Evolutionary conservation across 2,113 vertebrate species (phyloP), one percentile per base, ranked within the genome.

Genomic region (Mastomys coucha): DNA sequence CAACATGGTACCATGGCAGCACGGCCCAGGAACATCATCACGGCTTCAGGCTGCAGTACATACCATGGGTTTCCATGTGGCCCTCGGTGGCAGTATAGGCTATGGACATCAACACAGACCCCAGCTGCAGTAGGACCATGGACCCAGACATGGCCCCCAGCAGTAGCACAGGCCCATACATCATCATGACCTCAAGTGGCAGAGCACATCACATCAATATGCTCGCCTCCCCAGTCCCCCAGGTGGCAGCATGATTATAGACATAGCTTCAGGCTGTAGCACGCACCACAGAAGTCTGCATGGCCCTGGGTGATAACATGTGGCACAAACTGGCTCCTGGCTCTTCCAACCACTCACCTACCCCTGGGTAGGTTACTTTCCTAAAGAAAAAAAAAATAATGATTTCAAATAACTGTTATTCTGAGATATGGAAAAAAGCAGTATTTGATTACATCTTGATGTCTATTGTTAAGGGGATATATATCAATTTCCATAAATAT

Each of bases 381-480:
- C 78, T 87, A 86, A 89, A 75, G 87, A 96, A 95, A 81, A 5
- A 56, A 56, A 56, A 72, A 93, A 77, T 12, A 93, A 92, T 88
- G 31, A 91, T 85, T 94, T 88, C 28, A 84, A 91, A 88, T 88
- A 89, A 92, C 33, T 89, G 9, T 94, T 91, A 60, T 11, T 87
- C 24, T 92, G 39, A 2, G n/a, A 82, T 45, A 82, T 4, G 39
- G 56, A 42, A 89, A 90, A 3, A 80, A 0, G 5, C 56, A 84
- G 16, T 49, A 87, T 7, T 91, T 84, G 45, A 78, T 89, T 84
- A 78, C 10, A n/a, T 96, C 72, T 91, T 81, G 28, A 67, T 81
- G 31, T 42, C 63, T 81, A 45, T 87, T 93, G 92, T 96, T 63
- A 63, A 85, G 20, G 17, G 3, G 0, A 49, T 36, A n/a, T 19